A percentile compares a stretch with the other conserved stretches of the same genome.
These are phyloP conservation scores for Pelvicachromis taeniatus DNA, from an alignment of 2,113 vertebrate species.

Conservation along the genomic window DNA sequence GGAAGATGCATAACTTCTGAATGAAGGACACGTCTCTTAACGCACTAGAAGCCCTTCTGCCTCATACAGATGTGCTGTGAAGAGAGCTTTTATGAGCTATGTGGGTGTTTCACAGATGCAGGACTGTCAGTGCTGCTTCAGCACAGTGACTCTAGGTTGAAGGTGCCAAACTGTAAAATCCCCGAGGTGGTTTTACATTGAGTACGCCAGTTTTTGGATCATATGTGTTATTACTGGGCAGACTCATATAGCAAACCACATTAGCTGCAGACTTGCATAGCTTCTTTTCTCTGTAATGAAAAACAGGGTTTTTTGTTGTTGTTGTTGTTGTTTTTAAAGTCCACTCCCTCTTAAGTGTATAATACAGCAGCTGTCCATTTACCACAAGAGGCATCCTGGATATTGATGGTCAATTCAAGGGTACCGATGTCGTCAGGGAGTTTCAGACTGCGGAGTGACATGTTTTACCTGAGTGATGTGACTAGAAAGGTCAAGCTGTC, in stretches of 20 bases:
- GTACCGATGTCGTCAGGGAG: not conserved
- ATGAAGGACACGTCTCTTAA: not conserved
- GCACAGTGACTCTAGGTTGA: not conserved
- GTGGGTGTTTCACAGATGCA: conserved; percentile 2
- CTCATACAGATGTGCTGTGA: not conserved
- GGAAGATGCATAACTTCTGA: not conserved
- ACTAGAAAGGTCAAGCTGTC: conserved; percentile 16
- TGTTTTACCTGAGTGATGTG: conserved; percentile 28
- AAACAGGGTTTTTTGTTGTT: not conserved
- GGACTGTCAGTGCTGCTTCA: not conserved
- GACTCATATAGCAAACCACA: not conserved
- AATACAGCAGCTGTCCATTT: not conserved
- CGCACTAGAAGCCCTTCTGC: not conserved
- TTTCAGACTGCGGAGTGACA: not conserved
- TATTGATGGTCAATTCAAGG: conserved; percentile 33
- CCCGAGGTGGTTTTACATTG: not conserved
- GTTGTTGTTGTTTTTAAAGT: not conserved
- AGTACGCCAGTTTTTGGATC: not conserved
- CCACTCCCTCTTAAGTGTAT: not conserved
- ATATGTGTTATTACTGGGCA: not conserved
- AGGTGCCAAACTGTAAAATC: not conserved
- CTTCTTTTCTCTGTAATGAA: not conserved
- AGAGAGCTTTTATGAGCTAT: not conserved
- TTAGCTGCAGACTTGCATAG: not conserved
- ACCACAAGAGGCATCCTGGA: not conserved